These are phyloP conservation scores for Elgaria multicarinata DNA, from an alignment of 2,113 vertebrate genomes.

Conservation along the genomic window DNA sequence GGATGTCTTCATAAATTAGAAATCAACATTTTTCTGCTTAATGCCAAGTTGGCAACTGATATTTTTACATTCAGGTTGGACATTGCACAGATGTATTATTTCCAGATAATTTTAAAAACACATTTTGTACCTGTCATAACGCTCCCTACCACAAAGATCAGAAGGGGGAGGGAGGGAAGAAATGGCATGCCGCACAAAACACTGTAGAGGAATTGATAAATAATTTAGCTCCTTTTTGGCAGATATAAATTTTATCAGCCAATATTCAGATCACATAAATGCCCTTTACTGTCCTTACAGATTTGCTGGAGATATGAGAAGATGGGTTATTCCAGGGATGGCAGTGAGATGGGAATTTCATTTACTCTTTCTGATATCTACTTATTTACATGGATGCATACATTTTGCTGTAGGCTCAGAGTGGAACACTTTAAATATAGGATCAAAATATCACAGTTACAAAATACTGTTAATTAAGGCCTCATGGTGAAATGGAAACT, in stretches of 20 bases:
- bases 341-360: neutral
- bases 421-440: neutral
- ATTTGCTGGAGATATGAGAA: neutral
- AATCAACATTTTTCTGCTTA: neutral
- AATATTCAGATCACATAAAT: constrained; percentile 47
- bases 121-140: constrained; percentile 23
- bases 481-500: neutral
- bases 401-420: neutral
- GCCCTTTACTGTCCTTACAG: neutral
- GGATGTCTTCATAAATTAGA: neutral
- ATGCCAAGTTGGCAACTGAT: neutral
- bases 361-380: neutral
- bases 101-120: neutral
- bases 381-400: neutral
- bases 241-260: constrained; percentile 51
- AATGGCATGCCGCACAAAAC: constrained; percentile 54
- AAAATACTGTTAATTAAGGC: neutral
- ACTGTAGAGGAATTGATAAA: constrained; percentile 38
- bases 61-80: neutral
- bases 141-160: constrained; percentile 41
- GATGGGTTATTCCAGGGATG: neutral
- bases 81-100: neutral
- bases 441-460: neutral
- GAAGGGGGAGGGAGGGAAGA: constrained; percentile 49
- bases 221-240: constrained; percentile 60